phyloP scores from a whole-genome alignment of 2,113 vertebrate species.

The Arenaria interpres region DNA sequence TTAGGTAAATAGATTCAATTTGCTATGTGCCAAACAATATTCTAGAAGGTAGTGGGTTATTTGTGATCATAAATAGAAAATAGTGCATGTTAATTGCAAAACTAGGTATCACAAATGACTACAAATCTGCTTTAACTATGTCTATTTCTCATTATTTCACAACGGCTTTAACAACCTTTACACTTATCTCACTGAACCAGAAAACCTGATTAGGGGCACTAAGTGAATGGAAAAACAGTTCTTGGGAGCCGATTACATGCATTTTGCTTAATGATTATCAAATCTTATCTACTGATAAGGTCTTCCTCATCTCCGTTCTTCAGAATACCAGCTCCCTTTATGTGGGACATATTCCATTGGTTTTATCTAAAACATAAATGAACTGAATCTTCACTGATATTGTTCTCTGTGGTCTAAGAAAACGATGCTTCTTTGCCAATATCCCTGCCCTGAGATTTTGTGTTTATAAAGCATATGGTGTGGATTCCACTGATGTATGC shows the following conservation, averaged over 20 bases:
- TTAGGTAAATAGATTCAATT: constrained; percentile 27
- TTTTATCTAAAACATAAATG: background rate
- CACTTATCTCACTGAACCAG: background rate
- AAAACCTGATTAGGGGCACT: constrained; percentile 11
- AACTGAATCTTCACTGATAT: background rate
- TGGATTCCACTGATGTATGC: background rate
- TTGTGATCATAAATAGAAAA: background rate
- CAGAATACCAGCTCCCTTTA: background rate
- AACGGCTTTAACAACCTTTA: background rate
- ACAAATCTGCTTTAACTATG: background rate
- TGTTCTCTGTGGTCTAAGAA: background rate
- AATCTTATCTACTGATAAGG: background rate
- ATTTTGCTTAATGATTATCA: background rate
- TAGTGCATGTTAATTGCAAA: background rate
- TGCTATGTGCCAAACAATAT: background rate
- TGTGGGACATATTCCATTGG: background rate
- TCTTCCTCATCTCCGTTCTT: background rate
- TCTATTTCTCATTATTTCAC: constrained; percentile 6
- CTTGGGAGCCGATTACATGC: background rate
- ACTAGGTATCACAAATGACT: background rate
- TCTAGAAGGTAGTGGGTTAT: background rate
- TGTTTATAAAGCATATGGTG: background rate
- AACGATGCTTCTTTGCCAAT: background rate
- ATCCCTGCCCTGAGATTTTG: background rate
- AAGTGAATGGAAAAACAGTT: background rate